Evolutionary conservation across 2,113 vertebrate genomes (phyloP), one percentile per base, ranked within the genome.

Genomic region (Nymphicus hollandicus): DNA sequence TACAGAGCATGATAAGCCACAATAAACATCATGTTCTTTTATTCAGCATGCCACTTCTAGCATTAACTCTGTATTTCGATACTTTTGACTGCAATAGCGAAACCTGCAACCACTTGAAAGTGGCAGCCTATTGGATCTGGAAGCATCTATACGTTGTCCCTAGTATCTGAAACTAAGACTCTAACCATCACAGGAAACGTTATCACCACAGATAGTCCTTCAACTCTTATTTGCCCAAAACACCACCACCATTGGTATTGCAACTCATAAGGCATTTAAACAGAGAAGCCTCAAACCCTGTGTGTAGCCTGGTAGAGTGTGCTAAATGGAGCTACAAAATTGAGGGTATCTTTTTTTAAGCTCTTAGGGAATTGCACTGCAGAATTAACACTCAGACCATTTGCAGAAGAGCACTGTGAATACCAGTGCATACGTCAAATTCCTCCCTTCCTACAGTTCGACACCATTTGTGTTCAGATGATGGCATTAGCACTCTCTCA

Each of bases 181-280:
- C 7, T 3, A 4, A 66, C 31, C 37, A 44, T 29, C 14, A 39
- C 11, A 37, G 46, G n/a, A 74, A 47, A 1, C 15, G 15, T 49
- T 50, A 39, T 2, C 10, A 64, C 3, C 31, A 53, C 7, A 52
- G 24, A 18, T 13, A 2, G 19, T 44, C 12, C 7, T 87, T 95
- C 73, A 80, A 7, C 8, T 11, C 25, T 33, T 63, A 6, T 10
- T 44, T 77, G 31, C 24, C 19, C 27, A 11, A 72, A 89, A 55
- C 7, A 83, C 4, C 22, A 78, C 5, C 0, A 1, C 3, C 24
- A 28, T 8, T 10, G 7, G 14, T 2, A 3, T 10, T 33, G 10
- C 10, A 81, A n/a, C 33, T 35, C 4, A 1, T 10, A 65, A 69
- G 13, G 27, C 44, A 55, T 79, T 43, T 39, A 66, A 66, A 50